phyloP scores from a whole-genome alignment of 2,888 invertebrate species.

The Diadromus collaris region DNA sequence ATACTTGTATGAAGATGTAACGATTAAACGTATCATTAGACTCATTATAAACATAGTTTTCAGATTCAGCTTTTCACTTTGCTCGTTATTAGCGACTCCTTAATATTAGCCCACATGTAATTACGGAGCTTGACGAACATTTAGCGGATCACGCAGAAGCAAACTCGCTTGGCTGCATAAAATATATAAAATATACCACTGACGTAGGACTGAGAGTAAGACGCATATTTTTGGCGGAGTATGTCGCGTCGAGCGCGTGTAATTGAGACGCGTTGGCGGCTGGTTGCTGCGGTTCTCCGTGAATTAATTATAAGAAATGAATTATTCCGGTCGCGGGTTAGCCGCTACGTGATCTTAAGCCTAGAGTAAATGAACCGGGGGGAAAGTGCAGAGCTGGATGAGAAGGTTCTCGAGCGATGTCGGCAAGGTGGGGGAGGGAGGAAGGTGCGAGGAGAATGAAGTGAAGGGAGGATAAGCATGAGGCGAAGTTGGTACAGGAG shows the following conservation, averaged over 20 bases:
- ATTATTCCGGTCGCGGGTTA: constrained; percentile 61
- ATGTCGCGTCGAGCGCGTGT: constrained; percentile 30
- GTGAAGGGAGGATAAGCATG: constrained; percentile 31
- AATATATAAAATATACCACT: constrained; percentile 18
- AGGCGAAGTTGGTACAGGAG: constrained; percentile 20
- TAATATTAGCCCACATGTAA: constrained; percentile 11
- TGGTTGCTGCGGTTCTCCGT: constrained; percentile 45
- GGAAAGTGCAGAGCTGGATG: constrained; percentile 40
- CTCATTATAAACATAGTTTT: not conserved
- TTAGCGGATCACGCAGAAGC: constrained; percentile 23
- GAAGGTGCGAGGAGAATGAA: constrained; percentile 35
- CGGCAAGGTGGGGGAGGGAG: not conserved
- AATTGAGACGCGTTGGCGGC: constrained; percentile 58
- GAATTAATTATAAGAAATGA: constrained; percentile 64
- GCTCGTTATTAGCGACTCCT: not conserved
- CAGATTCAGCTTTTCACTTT: constrained; percentile 13
- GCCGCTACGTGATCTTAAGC: constrained; percentile 56
- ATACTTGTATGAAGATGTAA: too few species aligned
- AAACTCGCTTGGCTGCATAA: constrained; percentile 1
- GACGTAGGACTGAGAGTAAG: constrained; percentile 29
- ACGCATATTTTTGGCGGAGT: constrained; percentile 21
- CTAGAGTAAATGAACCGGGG: constrained; percentile 56
- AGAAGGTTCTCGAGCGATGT: constrained; percentile 36
- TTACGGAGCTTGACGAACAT: constrained; percentile 30
- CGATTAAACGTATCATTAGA: not conserved